Evolutionary conservation across 2,113 vertebrate genomes (phyloP), one percentile per base, ranked within the genome.

Genomic region (Coracopsis vasa): DNA sequence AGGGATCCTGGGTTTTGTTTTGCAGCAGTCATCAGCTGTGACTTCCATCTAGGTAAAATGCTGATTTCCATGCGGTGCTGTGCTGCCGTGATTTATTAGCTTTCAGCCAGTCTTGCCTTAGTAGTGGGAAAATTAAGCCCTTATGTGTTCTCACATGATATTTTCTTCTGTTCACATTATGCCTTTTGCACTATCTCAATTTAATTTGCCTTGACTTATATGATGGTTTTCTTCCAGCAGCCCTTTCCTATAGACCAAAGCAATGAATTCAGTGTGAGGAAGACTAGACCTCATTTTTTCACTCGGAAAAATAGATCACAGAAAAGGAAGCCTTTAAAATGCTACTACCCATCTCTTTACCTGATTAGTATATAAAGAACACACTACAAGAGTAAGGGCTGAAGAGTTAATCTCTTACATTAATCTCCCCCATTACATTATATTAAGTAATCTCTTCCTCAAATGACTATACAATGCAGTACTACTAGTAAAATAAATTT

Each of bases 371-470:
- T 69, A 86, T 90, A 48, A 93, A 86, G 75, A 86, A 67, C 29
- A n/a, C 6, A 64, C 53, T 48, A 39, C 21, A 79, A 91, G 47
- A 91, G 51, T 66, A 80, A 95, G 47, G 51, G 37, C 51, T 79
- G 72, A 91, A 92, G 67, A 86, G 80, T 93, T 95, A 93, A 79
- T 86, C 66, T 90, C 45, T 90, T 82, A 69, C 65, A 69, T 88
- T 92, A 91, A 92, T 90, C 65, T 94, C n/a, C 3, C 31, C 62
- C 13, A 56, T 81, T 92, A 86, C 39, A 51, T 92, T 75, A 73
- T 74, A 78, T 73, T 91, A 95, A 83, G 35, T 47, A 95, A 61
- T 80, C 39, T 75, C 75, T 84, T 91, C 51, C 65, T 88, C 56
- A 86, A 88, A 84, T 44, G 56, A 81, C 42, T 86, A 27, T 58